Evolutionary conservation across 2,888 invertebrate genomes (phyloP).

Genomic region (Ligdia adustata): DNA sequence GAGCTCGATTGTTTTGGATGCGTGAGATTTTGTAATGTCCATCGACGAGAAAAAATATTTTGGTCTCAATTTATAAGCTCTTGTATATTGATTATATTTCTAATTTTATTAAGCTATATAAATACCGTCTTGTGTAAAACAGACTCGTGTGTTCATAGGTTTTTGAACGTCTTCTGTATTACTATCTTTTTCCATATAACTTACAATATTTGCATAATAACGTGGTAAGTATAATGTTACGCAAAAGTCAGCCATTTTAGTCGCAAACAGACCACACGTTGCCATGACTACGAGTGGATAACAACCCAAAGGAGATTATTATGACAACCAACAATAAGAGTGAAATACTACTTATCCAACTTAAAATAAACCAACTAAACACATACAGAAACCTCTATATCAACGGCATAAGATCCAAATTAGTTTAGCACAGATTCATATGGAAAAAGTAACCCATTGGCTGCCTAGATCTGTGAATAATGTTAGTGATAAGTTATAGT

Average conservation of each 20-base stretch:
- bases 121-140: too few relatives aligned
- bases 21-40: constrained; percentile 21
- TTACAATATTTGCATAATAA: too few relatives aligned
- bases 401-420: constrained; percentile 8
- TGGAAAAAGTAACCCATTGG: constrained; percentile 35
- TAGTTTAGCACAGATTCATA: constrained; percentile 5
- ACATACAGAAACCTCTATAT: background rate
- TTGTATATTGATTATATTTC: too few relatives aligned
- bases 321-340: constrained; percentile 59
- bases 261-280: constrained; percentile 48
- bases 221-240: constrained; percentile 24
- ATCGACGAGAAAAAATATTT: too few relatives aligned
- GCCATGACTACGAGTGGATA: constrained; percentile 41
- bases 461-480: constrained; percentile 56
- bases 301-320: constrained; percentile 55
- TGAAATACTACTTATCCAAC: constrained; percentile 47
- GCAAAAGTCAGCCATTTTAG: constrained; percentile 10
- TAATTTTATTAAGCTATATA: too few relatives aligned
- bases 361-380: background rate
- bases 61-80: too few relatives aligned
- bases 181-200: too few relatives aligned
- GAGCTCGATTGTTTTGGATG: constrained; percentile 26
- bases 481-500: constrained; percentile 58
- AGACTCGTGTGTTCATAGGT: too few relatives aligned
- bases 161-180: too few relatives aligned